A percentile compares a stretch with the other conserved stretches of the same genome.
phyloP scores from a whole-genome alignment of 53 echinoderm and acorn worm genomes.

The Luidia sarsii region DNA sequence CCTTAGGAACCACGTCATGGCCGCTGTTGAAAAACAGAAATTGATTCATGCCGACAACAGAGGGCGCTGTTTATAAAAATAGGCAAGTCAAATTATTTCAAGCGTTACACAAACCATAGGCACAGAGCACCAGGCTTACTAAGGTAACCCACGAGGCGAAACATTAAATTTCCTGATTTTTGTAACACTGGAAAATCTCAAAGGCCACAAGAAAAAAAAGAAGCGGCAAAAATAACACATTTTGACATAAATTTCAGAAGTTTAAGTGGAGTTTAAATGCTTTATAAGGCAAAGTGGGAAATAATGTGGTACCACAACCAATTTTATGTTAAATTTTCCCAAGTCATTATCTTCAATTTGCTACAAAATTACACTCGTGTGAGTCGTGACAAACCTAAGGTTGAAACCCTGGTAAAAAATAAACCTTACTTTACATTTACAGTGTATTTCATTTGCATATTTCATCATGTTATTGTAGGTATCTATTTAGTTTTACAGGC shows the following conservation, averaged over 20 bases:
- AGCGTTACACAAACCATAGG: background rate
- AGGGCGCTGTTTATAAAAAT: background rate
- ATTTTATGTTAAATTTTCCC: too few species aligned
- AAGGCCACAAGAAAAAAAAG: too few species aligned
- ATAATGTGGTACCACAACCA: too few species aligned
- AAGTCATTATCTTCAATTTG: too few species aligned
- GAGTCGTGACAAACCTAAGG: too few species aligned
- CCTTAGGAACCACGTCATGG: too few species aligned
- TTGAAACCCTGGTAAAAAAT: slow-evolving; percentile 39
- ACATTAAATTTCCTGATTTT: background rate
- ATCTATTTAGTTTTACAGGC: background rate
- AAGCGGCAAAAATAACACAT: too few species aligned
- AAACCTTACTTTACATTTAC: slow-evolving; percentile 29
- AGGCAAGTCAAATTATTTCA: too few species aligned
- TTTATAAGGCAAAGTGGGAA: too few species aligned
- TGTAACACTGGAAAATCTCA: background rate
- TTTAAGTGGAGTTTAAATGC: too few species aligned
- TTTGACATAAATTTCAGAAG: too few species aligned
- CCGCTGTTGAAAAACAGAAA: background rate
- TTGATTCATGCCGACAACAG: background rate
- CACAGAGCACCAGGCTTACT: background rate
- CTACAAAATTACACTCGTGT: too few species aligned
- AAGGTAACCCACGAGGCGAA: background rate
- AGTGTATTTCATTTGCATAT: slow-evolving; percentile 38
- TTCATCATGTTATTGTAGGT: background rate